Evolutionary conservation across 1,140 invertebrate species (phyloP).

Genomic region (Cherax quadricarinatus): DNA sequence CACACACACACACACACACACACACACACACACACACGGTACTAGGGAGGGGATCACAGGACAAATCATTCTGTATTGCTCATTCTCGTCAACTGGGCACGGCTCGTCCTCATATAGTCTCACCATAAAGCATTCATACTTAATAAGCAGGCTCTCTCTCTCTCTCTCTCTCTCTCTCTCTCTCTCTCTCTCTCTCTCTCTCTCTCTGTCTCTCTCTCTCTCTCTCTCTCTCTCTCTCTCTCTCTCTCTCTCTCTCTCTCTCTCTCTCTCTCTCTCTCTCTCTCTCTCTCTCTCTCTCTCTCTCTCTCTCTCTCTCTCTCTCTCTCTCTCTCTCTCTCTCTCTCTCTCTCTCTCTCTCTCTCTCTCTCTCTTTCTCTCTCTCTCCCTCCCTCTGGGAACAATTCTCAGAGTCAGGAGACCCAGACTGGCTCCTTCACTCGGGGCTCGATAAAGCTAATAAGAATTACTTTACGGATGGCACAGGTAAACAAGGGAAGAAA

Average conservation of each 20-base stretch:
- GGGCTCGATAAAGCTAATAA: too few species aligned
- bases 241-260: conserved; percentile 16
- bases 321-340: conserved; percentile 10
- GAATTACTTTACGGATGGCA: too few species aligned
- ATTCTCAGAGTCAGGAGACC: too few species aligned
- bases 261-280: conserved; percentile 10
- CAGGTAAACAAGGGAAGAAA: too few species aligned
- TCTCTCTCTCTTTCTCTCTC: neutral
- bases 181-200: conserved; percentile 21
- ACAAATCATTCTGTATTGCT: too few species aligned
- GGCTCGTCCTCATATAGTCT: too few species aligned
- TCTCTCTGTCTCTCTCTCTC: conserved; percentile 17
- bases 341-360: conserved; percentile 11
- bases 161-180: too few species aligned
- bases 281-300: neutral
- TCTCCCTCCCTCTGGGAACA: too few species aligned
- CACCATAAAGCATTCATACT: neutral
- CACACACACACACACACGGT: conserved; percentile 1
- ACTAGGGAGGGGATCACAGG: neutral
- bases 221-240: conserved; percentile 21
- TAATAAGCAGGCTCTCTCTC: too few species aligned
- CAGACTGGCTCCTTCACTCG: too few species aligned
- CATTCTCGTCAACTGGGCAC: too few species aligned
- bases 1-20: conserved; percentile 27
- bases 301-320: conserved; percentile 10